phyloP scores from a whole-genome alignment of 2,797 vertebrate genomes.

The Garrulus glandarius region DNA sequence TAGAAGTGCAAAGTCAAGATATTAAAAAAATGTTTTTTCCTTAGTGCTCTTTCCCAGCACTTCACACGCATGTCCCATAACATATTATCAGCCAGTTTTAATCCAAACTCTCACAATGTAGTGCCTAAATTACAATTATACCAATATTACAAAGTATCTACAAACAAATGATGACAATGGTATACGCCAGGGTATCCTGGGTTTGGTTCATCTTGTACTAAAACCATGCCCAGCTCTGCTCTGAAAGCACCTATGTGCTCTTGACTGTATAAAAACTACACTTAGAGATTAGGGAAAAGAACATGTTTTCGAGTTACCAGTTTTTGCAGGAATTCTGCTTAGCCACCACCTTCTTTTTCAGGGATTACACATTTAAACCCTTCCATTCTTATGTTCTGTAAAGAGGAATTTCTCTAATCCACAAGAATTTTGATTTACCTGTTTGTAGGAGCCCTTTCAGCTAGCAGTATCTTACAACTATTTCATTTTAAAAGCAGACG shows the following conservation, averaged over 20 bases:
- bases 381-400: background rate
- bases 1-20: background rate
- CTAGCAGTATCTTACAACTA: background rate
- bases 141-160: background rate
- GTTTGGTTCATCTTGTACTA: background rate
- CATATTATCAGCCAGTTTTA: background rate
- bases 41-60: background rate
- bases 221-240: background rate
- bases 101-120: background rate
- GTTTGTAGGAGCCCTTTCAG: background rate
- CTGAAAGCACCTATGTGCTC: background rate
- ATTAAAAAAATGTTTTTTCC: background rate
- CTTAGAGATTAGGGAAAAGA: background rate
- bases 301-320: background rate
- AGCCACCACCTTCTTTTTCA: background rate
- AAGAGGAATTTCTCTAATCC: constrained; percentile 8
- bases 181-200: background rate
- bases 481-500: constrained; percentile 9
- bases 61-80: background rate
- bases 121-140: background rate
- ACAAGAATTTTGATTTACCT: constrained; percentile 28
- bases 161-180: background rate
- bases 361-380: background rate
- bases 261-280: background rate
- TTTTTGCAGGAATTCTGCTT: background rate